Evolutionary conservation across 2,888 invertebrate species (phyloP).

Genomic region (Acleris sparsana): DNA sequence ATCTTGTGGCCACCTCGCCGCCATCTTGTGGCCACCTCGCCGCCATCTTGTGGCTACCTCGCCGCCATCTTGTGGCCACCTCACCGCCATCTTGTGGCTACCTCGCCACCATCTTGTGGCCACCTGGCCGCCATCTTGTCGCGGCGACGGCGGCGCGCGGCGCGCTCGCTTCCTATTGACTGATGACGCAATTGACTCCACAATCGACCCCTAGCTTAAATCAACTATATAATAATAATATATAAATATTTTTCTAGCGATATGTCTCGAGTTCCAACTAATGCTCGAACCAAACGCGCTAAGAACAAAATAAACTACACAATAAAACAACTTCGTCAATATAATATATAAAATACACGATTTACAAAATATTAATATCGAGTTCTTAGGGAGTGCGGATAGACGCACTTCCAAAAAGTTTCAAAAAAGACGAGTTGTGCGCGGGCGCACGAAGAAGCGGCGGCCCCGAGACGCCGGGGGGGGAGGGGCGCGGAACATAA

Average conservation of each 20-base stretch:
- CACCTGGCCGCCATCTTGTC: slow-evolving; percentile 52
- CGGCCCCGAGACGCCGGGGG: not conserved
- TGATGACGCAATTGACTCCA: slow-evolving; percentile 59
- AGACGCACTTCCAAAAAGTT: slow-evolving; percentile 66
- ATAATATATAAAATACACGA: slow-evolving; percentile 80
- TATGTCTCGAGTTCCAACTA: slow-evolving; percentile 79
- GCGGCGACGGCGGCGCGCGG: slow-evolving; percentile 44
- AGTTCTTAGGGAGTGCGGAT: slow-evolving; percentile 49
- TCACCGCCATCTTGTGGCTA: no score
- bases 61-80: no score
- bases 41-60: no score
- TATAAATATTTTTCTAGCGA: slow-evolving; percentile 78
- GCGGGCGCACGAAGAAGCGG: not conserved
- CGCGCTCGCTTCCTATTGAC: slow-evolving; percentile 61
- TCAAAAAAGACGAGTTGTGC: slow-evolving; percentile 66
- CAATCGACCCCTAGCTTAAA: slow-evolving; percentile 41
- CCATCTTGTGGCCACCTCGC: slow-evolving; percentile 52
- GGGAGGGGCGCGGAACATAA: slow-evolving; percentile 13
- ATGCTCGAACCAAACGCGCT: slow-evolving; percentile 64
- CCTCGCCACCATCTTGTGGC: slow-evolving; percentile 53
- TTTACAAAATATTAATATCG: slow-evolving; percentile 76
- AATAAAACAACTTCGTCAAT: slow-evolving; percentile 64
- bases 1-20: no score
- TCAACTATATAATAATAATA: slow-evolving; percentile 58
- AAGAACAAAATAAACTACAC: slow-evolving; percentile 58